phyloP scores from a whole-genome alignment of 2,888 invertebrate species.

The Heliothis peltigera region DNA sequence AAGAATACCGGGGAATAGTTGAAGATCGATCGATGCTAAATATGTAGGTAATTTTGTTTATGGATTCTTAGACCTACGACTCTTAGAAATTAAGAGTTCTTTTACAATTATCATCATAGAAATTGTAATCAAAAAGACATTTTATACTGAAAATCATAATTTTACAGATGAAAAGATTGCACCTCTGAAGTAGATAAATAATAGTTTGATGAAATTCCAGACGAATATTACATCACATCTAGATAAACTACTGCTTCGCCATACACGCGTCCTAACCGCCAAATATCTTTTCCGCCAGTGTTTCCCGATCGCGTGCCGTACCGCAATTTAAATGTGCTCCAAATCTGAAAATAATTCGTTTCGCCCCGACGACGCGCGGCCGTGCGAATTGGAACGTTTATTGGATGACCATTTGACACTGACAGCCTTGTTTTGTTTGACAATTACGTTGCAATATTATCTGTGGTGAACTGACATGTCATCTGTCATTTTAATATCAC shows the following conservation, averaged over 20 bases:
- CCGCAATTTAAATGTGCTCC: constrained; percentile 88
- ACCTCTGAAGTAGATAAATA: no score
- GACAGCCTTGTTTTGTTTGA: constrained; percentile 48
- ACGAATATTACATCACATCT: constrained; percentile 25
- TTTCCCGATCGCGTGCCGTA: constrained; percentile 87
- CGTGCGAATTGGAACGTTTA: constrained; percentile 74
- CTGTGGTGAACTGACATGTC: constrained; percentile 8
- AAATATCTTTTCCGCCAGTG: constrained; percentile 81
- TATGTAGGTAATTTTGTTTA: no score
- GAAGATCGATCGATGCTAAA: no score
- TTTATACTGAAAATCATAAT: no score
- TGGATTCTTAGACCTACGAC: no score
- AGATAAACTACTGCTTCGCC: not conserved
- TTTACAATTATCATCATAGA: no score
- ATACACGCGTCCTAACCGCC: constrained; percentile 62
- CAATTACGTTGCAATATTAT: constrained; percentile 13
- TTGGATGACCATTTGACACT: constrained; percentile 62
- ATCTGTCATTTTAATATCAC: constrained; percentile 8
- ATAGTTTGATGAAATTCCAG: constrained; percentile 13
- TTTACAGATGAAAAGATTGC: no score
- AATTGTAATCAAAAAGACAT: no score
- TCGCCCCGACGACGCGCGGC: constrained; percentile 65
- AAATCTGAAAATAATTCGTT: constrained; percentile 89
- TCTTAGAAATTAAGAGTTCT: no score
- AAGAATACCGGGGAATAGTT: no score